Evolutionary conservation across 2,797 vertebrate genomes (phyloP).

Genomic region (Pelodytes ibericus): DNA sequence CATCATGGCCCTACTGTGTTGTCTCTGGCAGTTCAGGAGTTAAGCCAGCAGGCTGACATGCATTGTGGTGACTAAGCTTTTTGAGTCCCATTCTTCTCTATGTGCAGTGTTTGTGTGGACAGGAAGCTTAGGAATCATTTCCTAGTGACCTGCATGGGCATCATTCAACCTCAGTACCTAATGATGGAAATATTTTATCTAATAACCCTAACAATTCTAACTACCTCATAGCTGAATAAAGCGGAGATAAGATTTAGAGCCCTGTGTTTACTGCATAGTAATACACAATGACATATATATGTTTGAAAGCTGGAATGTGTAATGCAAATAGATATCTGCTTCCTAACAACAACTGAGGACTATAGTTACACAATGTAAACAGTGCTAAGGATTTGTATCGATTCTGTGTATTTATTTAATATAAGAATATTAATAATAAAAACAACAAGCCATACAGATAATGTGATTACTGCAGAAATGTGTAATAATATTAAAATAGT

Average conservation of each 20-base stretch:
- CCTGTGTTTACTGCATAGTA: background rate
- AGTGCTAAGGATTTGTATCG: background rate
- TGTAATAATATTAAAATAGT: too few relatives aligned
- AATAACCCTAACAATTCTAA: too few relatives aligned
- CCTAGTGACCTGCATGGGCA: background rate
- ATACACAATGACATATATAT: background rate
- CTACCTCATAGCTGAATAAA: too few relatives aligned
- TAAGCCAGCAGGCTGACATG: conserved; percentile 15
- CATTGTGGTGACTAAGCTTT: conserved; percentile 51
- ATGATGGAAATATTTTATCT: too few relatives aligned
- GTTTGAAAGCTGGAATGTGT: background rate
- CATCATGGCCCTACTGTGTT: background rate
- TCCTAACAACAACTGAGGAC: background rate
- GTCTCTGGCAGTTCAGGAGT: conserved; percentile 6
- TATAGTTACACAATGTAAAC: background rate
- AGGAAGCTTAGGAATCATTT: conserved; percentile 31
- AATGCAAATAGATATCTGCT: background rate
- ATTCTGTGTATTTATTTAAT: background rate
- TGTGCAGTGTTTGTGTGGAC: conserved; percentile 37
- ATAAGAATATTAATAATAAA: background rate
- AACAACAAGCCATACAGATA: too few relatives aligned
- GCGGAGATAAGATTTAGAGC: background rate
- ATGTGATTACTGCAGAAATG: too few relatives aligned
- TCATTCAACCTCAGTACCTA: background rate
- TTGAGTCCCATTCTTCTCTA: conserved; percentile 29